Percentiles rank a stretch among this genome's conserved stretches.
Conservation (phyloP, 2,113 vertebrate genomes). For the Zosterops hypoxanthus region DNA sequence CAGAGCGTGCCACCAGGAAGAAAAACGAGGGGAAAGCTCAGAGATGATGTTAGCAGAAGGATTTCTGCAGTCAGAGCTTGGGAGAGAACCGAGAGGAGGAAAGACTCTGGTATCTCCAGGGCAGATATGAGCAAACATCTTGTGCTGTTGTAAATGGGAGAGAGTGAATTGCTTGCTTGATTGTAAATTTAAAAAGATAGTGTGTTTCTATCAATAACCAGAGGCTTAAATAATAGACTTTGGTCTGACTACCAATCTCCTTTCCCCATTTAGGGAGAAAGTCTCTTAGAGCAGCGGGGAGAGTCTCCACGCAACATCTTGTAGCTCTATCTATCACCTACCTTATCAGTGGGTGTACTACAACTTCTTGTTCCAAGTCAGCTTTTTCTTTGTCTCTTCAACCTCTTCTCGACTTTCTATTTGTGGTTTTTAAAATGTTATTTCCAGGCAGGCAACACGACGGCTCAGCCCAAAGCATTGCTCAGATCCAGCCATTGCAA, state of each 20-base stretch:
- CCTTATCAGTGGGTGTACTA: constrained; percentile 38
- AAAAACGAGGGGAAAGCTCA: not conserved
- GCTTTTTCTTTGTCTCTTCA: constrained; percentile 53
- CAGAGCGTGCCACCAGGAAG: not conserved
- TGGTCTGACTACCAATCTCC: constrained; percentile 37
- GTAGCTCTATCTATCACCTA: constrained; percentile 28
- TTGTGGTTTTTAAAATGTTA: not conserved
- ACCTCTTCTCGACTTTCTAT: not conserved
- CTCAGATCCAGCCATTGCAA: not conserved
- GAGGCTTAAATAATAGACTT: constrained; percentile 45
- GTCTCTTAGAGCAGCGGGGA: not conserved
- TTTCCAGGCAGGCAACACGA: not conserved
- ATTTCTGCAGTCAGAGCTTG: not conserved
- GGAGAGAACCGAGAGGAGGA: not conserved
- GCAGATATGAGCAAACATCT: constrained; percentile 38
- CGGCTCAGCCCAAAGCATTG: not conserved
- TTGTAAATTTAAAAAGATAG: constrained; percentile 66
- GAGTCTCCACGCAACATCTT: not conserved
- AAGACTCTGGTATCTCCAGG: not conserved
- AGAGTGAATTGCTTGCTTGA: constrained; percentile 53
- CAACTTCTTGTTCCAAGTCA: constrained; percentile 11
- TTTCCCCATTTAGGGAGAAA: not conserved
- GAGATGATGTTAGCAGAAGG: not conserved
- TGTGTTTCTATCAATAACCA: constrained; percentile 48
- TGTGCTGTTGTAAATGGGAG: constrained; percentile 35